Evolutionary conservation across 2,797 vertebrate species (phyloP), one percentile per base, ranked within the genome.

Genomic region (Neostethus bicornis): DNA sequence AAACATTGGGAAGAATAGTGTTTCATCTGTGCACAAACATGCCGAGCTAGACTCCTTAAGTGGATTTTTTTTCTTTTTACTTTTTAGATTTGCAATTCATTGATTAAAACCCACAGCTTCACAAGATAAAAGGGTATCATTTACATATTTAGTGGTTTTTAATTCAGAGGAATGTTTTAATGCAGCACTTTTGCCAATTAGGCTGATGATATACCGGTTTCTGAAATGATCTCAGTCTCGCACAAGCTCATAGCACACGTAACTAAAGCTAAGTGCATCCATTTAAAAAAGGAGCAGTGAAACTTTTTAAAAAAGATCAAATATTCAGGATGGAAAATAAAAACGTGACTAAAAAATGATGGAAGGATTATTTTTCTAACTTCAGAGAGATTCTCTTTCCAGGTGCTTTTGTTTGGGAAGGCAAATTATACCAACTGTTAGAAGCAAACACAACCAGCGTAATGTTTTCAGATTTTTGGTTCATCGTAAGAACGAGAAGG

Each of bases 141-240:
- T 62, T 23, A 53, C 62, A 83, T 84, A 61, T 73, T 70, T 51
- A 75, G 52, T 79, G 64, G n/a, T 59, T 81, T 77, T 73, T 49
- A 68, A 66, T 50, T 57, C 35, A 48, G 20, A 32, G 14, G 59
- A 64, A 44, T 64, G 34, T 55, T 73, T 67, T 63, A 31, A 69
- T 42, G 51, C 25, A 70, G 64, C 19, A 53, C 20, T 73, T 79
- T 70, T 45, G 51, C 39, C 63, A 64, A 57, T 73, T 81, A 49
- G 60, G 51, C 32, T 77, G 66, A 77, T 73, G 64, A 35, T 44
- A 63, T 35, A 16, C 16, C 50, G 56, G 4, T 39, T 28, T 50
- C 55, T 52, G 8, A 70, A 69, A 56, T 32, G 12, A 24, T 47
- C 31, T 39, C 45, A 41, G 32, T 44, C 24, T 7, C 49, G 41